These are phyloP conservation scores for Xyrauchen texanus DNA, from an alignment of 2,113 vertebrate genomes.

Conservation along the genomic window DNA sequence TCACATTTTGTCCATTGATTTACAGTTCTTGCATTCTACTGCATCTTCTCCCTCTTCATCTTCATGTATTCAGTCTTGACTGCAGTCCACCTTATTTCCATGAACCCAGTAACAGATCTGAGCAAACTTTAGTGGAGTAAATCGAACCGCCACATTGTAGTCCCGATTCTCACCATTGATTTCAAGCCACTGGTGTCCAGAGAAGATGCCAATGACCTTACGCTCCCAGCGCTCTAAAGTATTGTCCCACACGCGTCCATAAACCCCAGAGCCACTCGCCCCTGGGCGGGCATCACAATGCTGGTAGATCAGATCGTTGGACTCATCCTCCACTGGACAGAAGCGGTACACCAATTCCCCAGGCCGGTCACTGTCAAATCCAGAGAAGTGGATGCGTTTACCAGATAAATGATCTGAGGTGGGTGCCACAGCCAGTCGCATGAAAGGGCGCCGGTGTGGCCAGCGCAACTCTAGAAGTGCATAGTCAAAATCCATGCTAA, in stretches of 20 bases:
- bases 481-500: constrained; percentile 77
- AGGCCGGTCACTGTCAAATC: constrained; percentile 76
- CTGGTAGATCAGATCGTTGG: constrained; percentile 76
- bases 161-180: constrained; percentile 75
- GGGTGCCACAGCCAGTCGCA: constrained; percentile 71
- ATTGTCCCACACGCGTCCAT: constrained; percentile 74
- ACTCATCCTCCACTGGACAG: constrained; percentile 76
- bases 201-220: constrained; percentile 80
- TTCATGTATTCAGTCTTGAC: constrained; percentile 56
- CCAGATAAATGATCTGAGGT: constrained; percentile 68
- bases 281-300: constrained; percentile 77
- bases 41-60: background rate
- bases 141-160: constrained; percentile 75
- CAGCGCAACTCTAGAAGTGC: constrained; percentile 73
- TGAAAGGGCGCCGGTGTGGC: constrained; percentile 66
- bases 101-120: constrained; percentile 82
- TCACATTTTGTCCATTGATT: background rate
- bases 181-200: constrained; percentile 80
- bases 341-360: constrained; percentile 77
- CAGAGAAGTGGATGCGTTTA: constrained; percentile 77
- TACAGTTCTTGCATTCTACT: background rate
- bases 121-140: constrained; percentile 77
- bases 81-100: constrained; percentile 71
- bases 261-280: constrained; percentile 80
- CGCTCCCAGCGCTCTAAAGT: constrained; percentile 73